Evolutionary conservation across 2,888 invertebrate genomes (phyloP).

Genomic region (Boloria euphrosyne): DNA sequence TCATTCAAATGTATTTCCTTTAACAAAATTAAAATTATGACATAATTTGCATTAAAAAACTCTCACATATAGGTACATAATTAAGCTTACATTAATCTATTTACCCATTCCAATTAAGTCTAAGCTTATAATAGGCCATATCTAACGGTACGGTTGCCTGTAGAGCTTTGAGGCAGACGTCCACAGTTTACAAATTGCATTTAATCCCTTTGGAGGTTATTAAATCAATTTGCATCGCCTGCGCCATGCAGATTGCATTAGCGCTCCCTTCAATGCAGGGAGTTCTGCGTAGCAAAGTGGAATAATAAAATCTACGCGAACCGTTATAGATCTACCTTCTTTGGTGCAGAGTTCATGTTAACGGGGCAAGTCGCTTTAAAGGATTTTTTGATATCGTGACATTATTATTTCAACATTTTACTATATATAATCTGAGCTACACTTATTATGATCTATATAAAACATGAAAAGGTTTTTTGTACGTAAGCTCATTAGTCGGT

Average conservation of each 20-base stretch:
- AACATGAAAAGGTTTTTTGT: too few relatives aligned
- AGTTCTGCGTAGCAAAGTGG: constrained; percentile 22
- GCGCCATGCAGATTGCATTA: constrained; percentile 34
- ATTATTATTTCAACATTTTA: not conserved
- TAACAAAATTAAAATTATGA: not conserved
- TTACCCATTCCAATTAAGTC: not conserved
- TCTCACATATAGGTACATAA: not conserved
- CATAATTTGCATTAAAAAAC: not conserved
- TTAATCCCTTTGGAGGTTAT: constrained; percentile 35
- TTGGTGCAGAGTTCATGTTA: constrained; percentile 2
- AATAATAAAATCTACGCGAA: constrained; percentile 30
- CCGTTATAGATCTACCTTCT: constrained; percentile 25
- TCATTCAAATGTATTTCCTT: too few relatives aligned
- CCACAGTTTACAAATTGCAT: constrained; percentile 21
- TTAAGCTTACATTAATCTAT: not conserved
- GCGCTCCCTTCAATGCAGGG: constrained; percentile 24
- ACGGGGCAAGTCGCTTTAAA: constrained; percentile 12
- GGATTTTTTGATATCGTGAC: constrained; percentile 6
- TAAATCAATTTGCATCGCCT: constrained; percentile 36
- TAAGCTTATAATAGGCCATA: constrained; percentile 11
- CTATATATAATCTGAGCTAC: too few relatives aligned
- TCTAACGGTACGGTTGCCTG: constrained; percentile 13
- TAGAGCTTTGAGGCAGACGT: constrained; percentile 4
- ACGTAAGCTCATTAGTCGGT: too few relatives aligned
- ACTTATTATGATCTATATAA: too few relatives aligned